These are phyloP conservation scores for Lepeophtheirus nordmannii DNA, from an alignment of 2,888 invertebrate species.

Conservation along the genomic window DNA sequence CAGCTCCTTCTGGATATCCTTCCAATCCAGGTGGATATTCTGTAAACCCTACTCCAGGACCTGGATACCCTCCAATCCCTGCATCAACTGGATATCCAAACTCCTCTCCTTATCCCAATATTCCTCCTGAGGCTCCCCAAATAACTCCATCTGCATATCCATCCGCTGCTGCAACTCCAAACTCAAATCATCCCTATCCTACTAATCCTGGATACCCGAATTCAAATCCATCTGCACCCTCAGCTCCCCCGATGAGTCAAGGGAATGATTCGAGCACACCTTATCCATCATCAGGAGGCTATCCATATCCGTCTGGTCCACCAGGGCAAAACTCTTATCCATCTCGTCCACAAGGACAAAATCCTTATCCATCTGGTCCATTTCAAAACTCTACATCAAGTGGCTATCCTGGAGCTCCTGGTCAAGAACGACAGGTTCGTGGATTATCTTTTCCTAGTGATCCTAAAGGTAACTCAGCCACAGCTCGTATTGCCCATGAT, in stretches of 20 bases:
- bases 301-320: no score
- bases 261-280: no score
- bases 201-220: background rate
- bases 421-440: background rate
- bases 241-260: background rate
- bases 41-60: background rate
- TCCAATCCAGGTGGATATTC: background rate
- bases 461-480: constrained; percentile 2
- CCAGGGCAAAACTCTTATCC: no score
- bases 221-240: background rate
- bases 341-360: no score
- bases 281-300: no score
- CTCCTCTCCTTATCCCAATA: no score
- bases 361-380: no score
- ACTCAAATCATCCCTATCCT: background rate
- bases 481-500: background rate
- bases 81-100: background rate
- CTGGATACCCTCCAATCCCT: background rate
- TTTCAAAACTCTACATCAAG: background rate
- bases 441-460: background rate
- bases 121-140: background rate
- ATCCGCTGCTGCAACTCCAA: background rate
- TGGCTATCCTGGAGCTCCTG: background rate
- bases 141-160: background rate
- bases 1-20: background rate